Base-by-base conservation (phyloP, 1,140 invertebrate species). In the Vanessa atalanta region DNA sequence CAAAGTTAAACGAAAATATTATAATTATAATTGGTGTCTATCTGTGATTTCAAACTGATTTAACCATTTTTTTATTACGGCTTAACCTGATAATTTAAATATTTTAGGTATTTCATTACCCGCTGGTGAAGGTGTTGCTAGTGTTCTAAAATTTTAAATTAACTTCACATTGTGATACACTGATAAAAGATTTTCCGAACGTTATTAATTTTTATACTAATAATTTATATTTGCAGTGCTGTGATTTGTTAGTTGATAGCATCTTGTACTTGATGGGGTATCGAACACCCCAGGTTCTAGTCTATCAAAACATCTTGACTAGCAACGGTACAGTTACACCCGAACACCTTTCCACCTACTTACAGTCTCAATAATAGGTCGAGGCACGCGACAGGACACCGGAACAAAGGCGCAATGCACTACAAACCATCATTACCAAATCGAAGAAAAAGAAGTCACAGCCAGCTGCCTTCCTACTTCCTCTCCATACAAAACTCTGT, bases 271-370 rank as follows among this genome's bases (percentile, higher is more conserved):
- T 0, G 9, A 57, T 57, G 16, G 16, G 53, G 53, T 65, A 16
- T 53, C 8, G 55, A 51, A 53, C 61, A 71, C 65, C 69, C 69
- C 47, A 64, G 48, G 23, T 65, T 53, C 31, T 79, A 73, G 74
- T 78, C 76, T 79, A 79, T 83, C 81, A 84, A 83, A 90, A 86
- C 88, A 88, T 90, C 87, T 90, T 87, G 84, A 87, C 82, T 86
- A 79, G 81, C 80, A 85, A 88, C 87, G 82, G 86, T 86, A 88
- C 78, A 79, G 76, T 79, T 82, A 82, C 79, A 77, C 72, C 55
- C 81, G 83, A 88, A 90, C 90, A 92, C 90, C 89, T 92, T 92
- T 91, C 82, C 88, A 89, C 88, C 88, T 82, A 90, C 90, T 90
- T 89, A 88, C 65, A 76, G 78, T 76, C 61, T 64, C 66, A 82